Conservation (phyloP, 2,888 invertebrate genomes). For the Agrotis puta region DNA sequence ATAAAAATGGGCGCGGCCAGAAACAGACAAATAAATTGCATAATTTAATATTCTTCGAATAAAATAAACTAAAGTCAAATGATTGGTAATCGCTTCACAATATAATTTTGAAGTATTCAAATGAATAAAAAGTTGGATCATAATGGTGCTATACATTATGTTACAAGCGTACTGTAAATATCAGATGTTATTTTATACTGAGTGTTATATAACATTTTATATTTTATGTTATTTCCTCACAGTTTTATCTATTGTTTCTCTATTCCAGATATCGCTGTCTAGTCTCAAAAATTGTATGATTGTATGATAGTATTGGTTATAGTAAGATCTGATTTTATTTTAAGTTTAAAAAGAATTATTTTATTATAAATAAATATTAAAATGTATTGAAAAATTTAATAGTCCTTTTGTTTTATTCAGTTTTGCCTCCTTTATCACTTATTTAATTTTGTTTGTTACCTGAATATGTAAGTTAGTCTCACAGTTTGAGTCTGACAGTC, state of each 20-base stretch:
- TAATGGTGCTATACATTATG: constrained; percentile 77
- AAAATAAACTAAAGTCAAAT: neutral
- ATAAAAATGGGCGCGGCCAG: neutral
- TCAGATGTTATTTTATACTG: constrained; percentile 54
- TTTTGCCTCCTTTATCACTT: neutral
- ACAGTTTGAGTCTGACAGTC: no score
- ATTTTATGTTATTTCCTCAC: constrained; percentile 58
- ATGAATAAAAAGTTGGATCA: constrained; percentile 73
- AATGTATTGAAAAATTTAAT: constrained; percentile 63
- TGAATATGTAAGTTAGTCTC: no score
- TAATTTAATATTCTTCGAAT: neutral
- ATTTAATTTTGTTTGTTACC: no score
- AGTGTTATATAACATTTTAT: constrained; percentile 53
- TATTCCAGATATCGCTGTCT: constrained; percentile 83
- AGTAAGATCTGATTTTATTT: constrained; percentile 81
- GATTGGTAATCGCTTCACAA: neutral
- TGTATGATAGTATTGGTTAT: constrained; percentile 78
- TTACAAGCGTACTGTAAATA: constrained; percentile 63
- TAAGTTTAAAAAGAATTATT: constrained; percentile 84
- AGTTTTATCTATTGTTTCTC: constrained; percentile 60
- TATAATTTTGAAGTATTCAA: constrained; percentile 24
- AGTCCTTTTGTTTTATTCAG: constrained; percentile 19
- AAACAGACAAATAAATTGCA: neutral
- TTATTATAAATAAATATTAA: constrained; percentile 81
- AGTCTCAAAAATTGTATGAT: constrained; percentile 87